Percentiles rank a stretch among this genome's conserved stretches.
Evolutionary conservation across 2,797 vertebrate genomes (phyloP).

Genomic region (Peromyscus attwateri): DNA sequence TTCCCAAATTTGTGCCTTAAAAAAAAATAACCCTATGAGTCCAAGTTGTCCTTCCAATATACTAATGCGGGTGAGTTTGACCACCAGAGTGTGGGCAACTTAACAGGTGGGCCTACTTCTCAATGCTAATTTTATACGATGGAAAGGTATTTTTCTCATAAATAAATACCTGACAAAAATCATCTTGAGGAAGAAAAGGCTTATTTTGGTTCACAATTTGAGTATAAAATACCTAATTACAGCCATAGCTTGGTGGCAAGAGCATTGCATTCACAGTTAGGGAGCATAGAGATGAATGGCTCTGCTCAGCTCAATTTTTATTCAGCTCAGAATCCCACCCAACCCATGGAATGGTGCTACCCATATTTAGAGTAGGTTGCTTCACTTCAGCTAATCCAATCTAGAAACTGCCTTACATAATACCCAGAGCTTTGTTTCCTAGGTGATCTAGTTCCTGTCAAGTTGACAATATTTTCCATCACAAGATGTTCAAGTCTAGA

Average conservation of each 20-base stretch:
- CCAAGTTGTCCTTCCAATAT: not conserved
- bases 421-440: too few relatives aligned
- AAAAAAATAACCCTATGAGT: not conserved
- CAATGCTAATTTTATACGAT: not conserved
- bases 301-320: not conserved
- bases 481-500: not conserved
- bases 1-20: not conserved
- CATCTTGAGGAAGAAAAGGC: not conserved
- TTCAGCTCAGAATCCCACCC: not conserved
- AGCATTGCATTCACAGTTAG: not conserved
- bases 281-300: not conserved
- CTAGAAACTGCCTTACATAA: not conserved
- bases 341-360: not conserved
- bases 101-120: not conserved
- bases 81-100: too few relatives aligned
- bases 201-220: not conserved
- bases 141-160: not conserved
- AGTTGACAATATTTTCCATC: not conserved
- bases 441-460: not conserved
- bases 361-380: not conserved
- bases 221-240: not conserved
- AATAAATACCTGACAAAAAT: not conserved
- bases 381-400: not conserved
- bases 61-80: too few relatives aligned
- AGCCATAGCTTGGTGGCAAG: not conserved